Evolutionary conservation across 2,797 vertebrate species (phyloP), one percentile per base, ranked within the genome.

Genomic region (Discoglossus pictus): DNA sequence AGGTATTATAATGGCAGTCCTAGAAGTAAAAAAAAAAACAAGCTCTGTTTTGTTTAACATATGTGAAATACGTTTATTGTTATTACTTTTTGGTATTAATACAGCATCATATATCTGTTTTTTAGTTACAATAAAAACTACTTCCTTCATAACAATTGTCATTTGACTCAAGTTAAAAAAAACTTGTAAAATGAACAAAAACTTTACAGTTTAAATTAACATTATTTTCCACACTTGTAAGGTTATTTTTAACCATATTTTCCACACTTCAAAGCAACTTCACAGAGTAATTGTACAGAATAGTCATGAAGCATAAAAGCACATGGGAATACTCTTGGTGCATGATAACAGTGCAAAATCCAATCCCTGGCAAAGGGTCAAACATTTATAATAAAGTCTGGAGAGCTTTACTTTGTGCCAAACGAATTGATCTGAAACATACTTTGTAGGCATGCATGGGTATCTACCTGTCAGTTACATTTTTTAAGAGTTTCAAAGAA

Each of bases 321-420:
- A 89, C 85, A 83, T 87, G 86, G 88, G 85, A 89, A 83, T 87
- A 84, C 76, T 88, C 85, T 86, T 73, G 47, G 64, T 66, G 68
- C 43, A 85, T 83, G 84, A 83, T 78, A 80, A 78, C 74, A 75
- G 72, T n/a, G 81, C 68, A 76, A 72, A 81, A 74, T 64, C 65
- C 77, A 84, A 80, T 71, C 62, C 68, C 76, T 77, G 85, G 86
- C 80, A 82, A 79, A 77, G 60, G 77, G 86, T 83, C 86, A 87
- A 59, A 68, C 8, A 39, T 38, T 55, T 31, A 55, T 55, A 18
- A 35, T 35, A 24, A 63, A 23, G 71, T 1, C 0, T 71, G 68
- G 64, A 65, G 83, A 86, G 84, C 83, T 87, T 84, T 42, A 52
- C 12, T 52, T 42, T 35, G 50, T 20, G 35, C 31, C 48, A 34